Percentiles rank a stretch among this genome's conserved stretches.
Evolutionary conservation across 2,113 vertebrate genomes (phyloP).

Genomic region (Strigops habroptila): DNA sequence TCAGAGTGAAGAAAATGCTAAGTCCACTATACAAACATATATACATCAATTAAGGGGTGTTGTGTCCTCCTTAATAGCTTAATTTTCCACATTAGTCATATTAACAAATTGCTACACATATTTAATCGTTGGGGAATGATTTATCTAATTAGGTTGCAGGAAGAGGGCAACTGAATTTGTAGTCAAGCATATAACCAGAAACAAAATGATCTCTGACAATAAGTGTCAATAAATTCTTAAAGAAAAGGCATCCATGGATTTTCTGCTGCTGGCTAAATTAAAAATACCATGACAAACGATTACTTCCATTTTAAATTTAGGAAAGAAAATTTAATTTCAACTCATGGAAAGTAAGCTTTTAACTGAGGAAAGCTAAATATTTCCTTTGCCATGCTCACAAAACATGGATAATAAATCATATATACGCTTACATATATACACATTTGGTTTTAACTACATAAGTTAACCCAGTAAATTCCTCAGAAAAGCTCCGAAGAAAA

Average conservation of each 20-base stretch:
- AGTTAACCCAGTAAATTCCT: not conserved
- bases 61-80: conserved; percentile 30
- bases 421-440: not conserved
- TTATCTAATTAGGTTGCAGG: conserved; percentile 58
- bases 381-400: not conserved
- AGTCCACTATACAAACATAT: conserved; percentile 7
- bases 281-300: not conserved
- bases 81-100: conserved; percentile 43
- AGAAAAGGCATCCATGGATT: not conserved
- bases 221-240: conserved; percentile 20
- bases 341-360: not conserved
- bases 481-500: not conserved
- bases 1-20: conserved; percentile 11
- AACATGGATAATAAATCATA: not conserved
- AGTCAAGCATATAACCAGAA: conserved; percentile 36
- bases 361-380: not conserved
- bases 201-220: conserved; percentile 46
- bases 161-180: conserved; percentile 31
- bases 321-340: not conserved
- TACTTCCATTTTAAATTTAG: conserved; percentile 16
- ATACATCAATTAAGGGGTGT: conserved; percentile 32
- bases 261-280: not conserved
- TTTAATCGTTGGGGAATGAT: conserved; percentile 57
- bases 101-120: conserved; percentile 46
- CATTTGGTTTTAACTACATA: not conserved